These are phyloP conservation scores for Drosophila ercepeae DNA, from an alignment of 1,140 invertebrate genomes.

Conservation along the genomic window DNA sequence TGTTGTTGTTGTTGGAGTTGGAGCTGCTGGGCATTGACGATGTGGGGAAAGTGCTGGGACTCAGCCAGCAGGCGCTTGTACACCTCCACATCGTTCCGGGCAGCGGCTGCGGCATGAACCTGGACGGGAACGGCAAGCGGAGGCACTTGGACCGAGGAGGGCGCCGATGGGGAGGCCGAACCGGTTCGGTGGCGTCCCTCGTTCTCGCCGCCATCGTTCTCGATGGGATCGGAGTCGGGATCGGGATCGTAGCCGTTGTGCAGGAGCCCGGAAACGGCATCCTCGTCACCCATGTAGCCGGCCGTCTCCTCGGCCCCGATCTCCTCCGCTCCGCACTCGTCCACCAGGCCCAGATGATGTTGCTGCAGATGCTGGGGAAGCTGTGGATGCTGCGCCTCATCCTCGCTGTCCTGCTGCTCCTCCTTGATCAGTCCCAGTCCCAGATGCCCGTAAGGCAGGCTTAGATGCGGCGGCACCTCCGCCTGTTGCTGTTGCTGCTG, in stretches of 20 bases:
- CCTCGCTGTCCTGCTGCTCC: slow-evolving; percentile 63
- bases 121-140: slow-evolving; percentile 9
- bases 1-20: slow-evolving; percentile 59
- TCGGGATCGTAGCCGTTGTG: slow-evolving; percentile 59
- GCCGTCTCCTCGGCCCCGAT: slow-evolving; percentile 72
- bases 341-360: slow-evolving; percentile 13
- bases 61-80: slow-evolving; percentile 64
- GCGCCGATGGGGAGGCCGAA: slow-evolving; percentile 20
- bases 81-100: slow-evolving; percentile 60
- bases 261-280: slow-evolving; percentile 60
- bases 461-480: slow-evolving; percentile 35
- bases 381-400: slow-evolving; percentile 51
- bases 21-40: slow-evolving; percentile 67
- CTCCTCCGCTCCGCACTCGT: slow-evolving; percentile 53
- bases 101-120: slow-evolving; percentile 23
- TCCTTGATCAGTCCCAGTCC: slow-evolving; percentile 61
- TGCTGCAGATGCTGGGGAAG: slow-evolving; percentile 2
- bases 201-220: slow-evolving; percentile 44
- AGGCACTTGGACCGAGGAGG: slow-evolving; percentile 1
- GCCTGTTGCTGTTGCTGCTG: slow-evolving; percentile 1
- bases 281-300: slow-evolving; percentile 64
- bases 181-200: slow-evolving; percentile 7
- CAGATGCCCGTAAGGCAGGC: slow-evolving; percentile 51
- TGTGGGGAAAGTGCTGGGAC: slow-evolving; percentile 66
- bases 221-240: slow-evolving; percentile 40